Evolutionary conservation across 2,888 invertebrate genomes (phyloP), one percentile per base, ranked within the genome.

Genomic region (Muscina levida): DNA sequence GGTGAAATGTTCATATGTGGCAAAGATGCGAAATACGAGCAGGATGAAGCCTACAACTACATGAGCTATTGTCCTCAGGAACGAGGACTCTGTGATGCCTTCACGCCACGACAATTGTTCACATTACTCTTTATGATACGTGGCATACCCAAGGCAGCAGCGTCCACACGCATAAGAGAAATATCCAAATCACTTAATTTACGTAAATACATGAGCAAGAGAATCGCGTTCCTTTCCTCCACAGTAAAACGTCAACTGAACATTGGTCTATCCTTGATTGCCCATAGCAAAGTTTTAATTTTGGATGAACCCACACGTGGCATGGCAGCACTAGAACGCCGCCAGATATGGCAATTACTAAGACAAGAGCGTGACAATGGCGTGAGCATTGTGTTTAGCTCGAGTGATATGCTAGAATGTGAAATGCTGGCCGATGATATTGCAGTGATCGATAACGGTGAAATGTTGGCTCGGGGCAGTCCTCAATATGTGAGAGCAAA

Each of bases 321-420:
- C 0, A 83, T 89, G 83, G 96, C 97, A 87, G 95, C 96, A 1
- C 94, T 94, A 1, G 95, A 96, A 2, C 93, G 95, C 85, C 92
- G 96, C 75, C 93, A 94, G 82, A 92, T 97, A 37, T 97, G 97
- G 97, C 92, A 94, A 85, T 94, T 94, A 0, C 91, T 96, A 37
- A 91, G 93, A 71, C 92, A 93, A 79, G 92, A 94, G 17, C 92
- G 95, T 51, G 93, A 93, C 72, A 91, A 92, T 4, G 96, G 96
- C 0, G 93, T 93, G 85, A 94, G 95, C 68, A 92, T 97, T 46
- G 92, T 97, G 78, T 92, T 97, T 82, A 96, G 97, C 22, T 95
- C 96, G 67, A 95, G 94, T 89, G 95, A 95, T 88, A 95, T 95
- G 94, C 93, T 94, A 86, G 96, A 96, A 90, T 95, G 95, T 89